These are phyloP conservation scores for Probosciger aterrimus DNA, from an alignment of 2,113 vertebrate genomes.

Conservation along the genomic window DNA sequence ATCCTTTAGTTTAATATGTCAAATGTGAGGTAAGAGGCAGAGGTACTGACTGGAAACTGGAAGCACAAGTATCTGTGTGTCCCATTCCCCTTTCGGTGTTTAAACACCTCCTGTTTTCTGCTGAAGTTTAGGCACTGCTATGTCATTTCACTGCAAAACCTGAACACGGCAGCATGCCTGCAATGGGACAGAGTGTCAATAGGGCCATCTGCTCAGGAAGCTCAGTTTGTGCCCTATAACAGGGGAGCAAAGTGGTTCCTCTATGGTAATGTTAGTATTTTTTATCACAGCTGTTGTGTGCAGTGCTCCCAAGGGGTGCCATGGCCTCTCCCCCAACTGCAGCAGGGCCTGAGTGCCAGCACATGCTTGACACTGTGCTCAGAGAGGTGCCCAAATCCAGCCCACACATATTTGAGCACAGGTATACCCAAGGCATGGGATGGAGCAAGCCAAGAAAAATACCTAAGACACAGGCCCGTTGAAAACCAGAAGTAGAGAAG, in stretches of 20 bases:
- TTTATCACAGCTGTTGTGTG: not conserved
- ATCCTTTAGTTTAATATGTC: not conserved
- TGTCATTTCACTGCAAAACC: not conserved
- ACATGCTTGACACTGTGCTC: not conserved
- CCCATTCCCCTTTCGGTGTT: not conserved
- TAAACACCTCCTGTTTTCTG: not conserved
- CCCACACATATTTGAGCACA: not conserved
- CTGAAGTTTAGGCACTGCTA: fast-evolving
- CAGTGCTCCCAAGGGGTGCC: fast-evolving
- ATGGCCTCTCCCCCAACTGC: not conserved
- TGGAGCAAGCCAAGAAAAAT: not conserved
- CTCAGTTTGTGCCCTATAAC: not conserved
- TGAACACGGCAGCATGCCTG: fast-evolving
- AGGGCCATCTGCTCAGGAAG: not conserved
- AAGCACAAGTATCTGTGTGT: not conserved
- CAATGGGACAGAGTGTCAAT: fast-evolving
- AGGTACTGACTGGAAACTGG: not conserved
- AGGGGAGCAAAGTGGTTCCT: not conserved
- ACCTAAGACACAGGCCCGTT: not conserved
- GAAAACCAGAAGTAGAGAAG: not conserved
- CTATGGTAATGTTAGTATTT: not conserved
- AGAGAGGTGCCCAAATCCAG: not conserved
- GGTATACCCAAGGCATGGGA: not conserved
- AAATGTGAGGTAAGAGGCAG: not conserved
- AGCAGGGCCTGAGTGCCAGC: not conserved